These are phyloP conservation scores for Danaus chrysippus DNA, from an alignment of 2,888 invertebrate genomes.

Conservation along the genomic window DNA sequence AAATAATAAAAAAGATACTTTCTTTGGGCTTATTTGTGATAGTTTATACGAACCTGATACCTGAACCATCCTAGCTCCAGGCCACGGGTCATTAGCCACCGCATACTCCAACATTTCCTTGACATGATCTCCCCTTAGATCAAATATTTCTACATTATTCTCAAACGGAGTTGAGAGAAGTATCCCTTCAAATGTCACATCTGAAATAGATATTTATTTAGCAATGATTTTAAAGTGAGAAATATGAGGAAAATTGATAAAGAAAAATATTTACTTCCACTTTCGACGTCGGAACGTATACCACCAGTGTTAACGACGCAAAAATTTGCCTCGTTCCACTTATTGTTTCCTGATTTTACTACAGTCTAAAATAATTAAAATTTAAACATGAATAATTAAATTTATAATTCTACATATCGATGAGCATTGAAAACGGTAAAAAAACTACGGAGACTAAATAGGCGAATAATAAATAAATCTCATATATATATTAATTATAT, in stretches of 20 bases:
- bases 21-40: background rate
- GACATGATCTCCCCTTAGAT: constrained; percentile 83
- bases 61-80: constrained; percentile 78
- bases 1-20: too few species aligned
- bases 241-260: background rate
- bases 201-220: constrained; percentile 57
- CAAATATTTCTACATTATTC: constrained; percentile 85
- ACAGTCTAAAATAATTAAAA: constrained; percentile 59
- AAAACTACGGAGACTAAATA: too few species aligned
- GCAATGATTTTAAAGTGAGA: too few species aligned
- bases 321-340: constrained; percentile 84
- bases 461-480: too few species aligned
- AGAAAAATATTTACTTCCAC: constrained; percentile 75
- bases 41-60: constrained; percentile 69
- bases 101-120: constrained; percentile 80
- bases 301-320: constrained; percentile 84
- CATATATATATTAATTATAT: too few species aligned
- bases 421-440: too few species aligned
- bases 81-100: constrained; percentile 61
- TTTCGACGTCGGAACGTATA: constrained; percentile 81
- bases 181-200: constrained; percentile 84
- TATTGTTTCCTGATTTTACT: constrained; percentile 58
- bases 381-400: too few species aligned
- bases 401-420: too few species aligned
- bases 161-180: constrained; percentile 86